These are phyloP conservation scores for Thamnophis sirtalis DNA, from an alignment of 2,113 vertebrate genomes.

Conservation along the genomic window DNA sequence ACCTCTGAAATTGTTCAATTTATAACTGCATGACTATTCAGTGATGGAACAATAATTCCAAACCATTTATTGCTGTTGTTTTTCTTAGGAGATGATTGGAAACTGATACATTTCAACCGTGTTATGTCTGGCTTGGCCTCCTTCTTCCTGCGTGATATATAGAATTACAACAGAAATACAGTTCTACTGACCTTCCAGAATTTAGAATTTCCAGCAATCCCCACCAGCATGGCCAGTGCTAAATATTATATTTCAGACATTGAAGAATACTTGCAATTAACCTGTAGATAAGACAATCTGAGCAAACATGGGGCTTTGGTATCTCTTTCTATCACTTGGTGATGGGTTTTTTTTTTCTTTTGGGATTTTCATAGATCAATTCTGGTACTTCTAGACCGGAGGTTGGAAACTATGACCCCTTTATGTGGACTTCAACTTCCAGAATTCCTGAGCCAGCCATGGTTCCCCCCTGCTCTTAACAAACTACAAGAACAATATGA, in stretches of 20 bases:
- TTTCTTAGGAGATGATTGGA: neutral
- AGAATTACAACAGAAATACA: neutral
- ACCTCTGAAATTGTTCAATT: neutral
- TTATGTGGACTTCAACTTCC: too few relatives aligned
- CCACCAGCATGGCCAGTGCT: neutral
- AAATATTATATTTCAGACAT: neutral
- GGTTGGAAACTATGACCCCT: too few relatives aligned
- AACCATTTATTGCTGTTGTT: constrained; percentile 34
- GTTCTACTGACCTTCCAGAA: neutral
- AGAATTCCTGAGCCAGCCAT: too few relatives aligned
- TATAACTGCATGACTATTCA: neutral
- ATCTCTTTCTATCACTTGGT: neutral
- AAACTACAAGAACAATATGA: neutral
- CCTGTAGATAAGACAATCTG: neutral
- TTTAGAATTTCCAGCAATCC: neutral
- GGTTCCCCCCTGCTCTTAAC: too few relatives aligned
- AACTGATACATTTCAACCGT: neutral
- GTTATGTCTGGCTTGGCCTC: neutral
- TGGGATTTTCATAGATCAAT: neutral
- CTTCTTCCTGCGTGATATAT: neutral
- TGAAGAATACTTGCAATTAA: neutral
- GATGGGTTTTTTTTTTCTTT: neutral
- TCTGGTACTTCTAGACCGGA: neutral
- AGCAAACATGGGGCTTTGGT: neutral
- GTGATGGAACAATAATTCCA: neutral